Evolutionary conservation across 1,140 invertebrate genomes (phyloP).

Genomic region (Spodoptera frugiperda): DNA sequence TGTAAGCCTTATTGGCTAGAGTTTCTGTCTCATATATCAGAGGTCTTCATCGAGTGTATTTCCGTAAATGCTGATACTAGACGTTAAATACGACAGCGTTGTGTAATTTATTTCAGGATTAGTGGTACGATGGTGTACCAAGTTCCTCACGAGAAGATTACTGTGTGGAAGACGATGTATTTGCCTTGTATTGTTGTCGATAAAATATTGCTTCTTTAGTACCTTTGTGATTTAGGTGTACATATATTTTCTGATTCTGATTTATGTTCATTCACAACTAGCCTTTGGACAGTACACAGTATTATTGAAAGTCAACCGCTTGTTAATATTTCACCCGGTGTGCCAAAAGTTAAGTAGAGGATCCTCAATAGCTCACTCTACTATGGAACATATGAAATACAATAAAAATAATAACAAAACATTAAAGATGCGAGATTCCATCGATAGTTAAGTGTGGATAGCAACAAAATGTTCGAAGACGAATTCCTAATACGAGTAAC

Average conservation of each 20-base stretch:
- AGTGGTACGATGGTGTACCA: slow-evolving; percentile 9
- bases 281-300: no score
- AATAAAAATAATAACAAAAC: no score
- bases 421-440: no score
- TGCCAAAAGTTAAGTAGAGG: no score
- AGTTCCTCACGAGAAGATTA: slow-evolving; percentile 12
- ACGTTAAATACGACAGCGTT: slow-evolving; percentile 4
- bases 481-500: no score
- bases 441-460: no score
- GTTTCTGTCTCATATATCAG: slow-evolving; percentile 23
- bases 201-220: slow-evolving; percentile 1
- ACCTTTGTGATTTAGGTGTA: not conserved
- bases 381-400: no score
- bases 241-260: not conserved
- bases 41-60: slow-evolving; percentile 21
- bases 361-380: no score
- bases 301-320: no score
- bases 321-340: no score
- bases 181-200: not conserved
- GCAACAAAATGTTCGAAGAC: no score
- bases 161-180: not conserved
- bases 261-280: no score
- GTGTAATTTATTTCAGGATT: slow-evolving; percentile 39
- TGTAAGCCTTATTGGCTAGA: slow-evolving; percentile 10
- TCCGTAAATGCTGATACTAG: slow-evolving; percentile 27